These are phyloP conservation scores for Lithodes maja DNA, from an alignment of 2,888 invertebrate genomes.

Conservation along the genomic window DNA sequence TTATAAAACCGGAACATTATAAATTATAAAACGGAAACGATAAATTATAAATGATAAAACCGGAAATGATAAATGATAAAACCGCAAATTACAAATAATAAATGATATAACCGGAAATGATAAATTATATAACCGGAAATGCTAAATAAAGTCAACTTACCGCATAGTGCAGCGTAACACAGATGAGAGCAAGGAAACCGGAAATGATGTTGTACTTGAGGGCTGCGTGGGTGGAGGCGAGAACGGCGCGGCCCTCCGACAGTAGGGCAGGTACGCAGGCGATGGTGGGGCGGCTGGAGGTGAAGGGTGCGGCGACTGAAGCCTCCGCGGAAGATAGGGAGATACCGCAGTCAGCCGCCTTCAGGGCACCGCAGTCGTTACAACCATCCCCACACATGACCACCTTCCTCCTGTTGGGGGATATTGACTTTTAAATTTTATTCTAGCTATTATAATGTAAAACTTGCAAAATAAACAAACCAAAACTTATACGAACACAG, in stretches of 20 bases:
- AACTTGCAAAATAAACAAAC: too few species aligned
- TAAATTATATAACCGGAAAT: too few species aligned
- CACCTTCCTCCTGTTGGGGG: constrained; percentile 77
- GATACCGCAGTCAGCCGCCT: constrained; percentile 76
- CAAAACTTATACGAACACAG: too few species aligned
- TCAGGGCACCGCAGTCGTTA: constrained; percentile 76
- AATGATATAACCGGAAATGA: too few species aligned
- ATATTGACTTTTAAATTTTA: not conserved
- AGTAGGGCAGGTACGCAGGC: constrained; percentile 64
- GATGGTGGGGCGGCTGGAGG: constrained; percentile 72
- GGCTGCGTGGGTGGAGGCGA: constrained; percentile 76
- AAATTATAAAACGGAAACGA: too few species aligned
- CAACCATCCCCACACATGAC: constrained; percentile 77
- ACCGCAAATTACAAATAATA: too few species aligned
- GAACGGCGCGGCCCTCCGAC: constrained; percentile 76
- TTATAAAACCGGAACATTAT: too few species aligned
- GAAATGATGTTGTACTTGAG: constrained; percentile 77
- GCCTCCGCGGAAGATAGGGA: constrained; percentile 74
- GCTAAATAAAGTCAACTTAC: constrained; percentile 72
- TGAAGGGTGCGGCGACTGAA: constrained; percentile 74
- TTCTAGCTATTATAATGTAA: too few species aligned
- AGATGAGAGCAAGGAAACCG: constrained; percentile 76
- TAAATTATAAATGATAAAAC: too few species aligned
- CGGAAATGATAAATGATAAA: too few species aligned
- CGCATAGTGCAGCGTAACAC: constrained; percentile 76